A percentile compares a stretch with the other conserved stretches of the same genome.
phyloP scores from a whole-genome alignment of 2,113 vertebrate genomes.

The Erpornis zantholeuca region DNA sequence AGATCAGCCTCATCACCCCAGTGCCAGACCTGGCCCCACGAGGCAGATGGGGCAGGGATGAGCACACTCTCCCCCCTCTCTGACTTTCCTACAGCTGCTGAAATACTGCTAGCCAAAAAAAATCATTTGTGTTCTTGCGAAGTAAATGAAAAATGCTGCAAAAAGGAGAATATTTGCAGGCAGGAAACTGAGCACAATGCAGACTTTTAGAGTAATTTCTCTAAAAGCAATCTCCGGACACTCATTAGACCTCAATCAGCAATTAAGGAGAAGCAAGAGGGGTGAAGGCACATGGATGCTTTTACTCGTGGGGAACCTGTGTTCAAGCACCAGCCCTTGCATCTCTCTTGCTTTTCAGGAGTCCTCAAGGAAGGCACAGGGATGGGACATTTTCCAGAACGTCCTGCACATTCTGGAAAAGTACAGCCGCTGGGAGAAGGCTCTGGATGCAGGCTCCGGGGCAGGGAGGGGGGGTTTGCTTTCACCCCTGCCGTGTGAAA shows the following conservation, averaged over 20 bases:
- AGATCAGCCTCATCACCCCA: accelerated
- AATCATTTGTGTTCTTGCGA: neutral
- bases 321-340: neutral
- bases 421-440: constrained; percentile 3
- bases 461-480: neutral
- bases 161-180: neutral
- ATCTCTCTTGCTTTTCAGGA: neutral
- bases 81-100: neutral
- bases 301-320: neutral
- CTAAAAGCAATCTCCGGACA: neutral
- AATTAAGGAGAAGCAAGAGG: neutral
- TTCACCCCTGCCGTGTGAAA: constrained; percentile 8
- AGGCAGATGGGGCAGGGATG: neutral
- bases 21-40: neutral
- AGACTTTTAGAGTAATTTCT: neutral
- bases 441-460: neutral
- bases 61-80: neutral
- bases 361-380: neutral
- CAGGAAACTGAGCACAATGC: neutral
- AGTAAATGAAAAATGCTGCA: neutral
- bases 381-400: no score
- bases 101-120: neutral
- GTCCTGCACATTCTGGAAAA: constrained; percentile 14
- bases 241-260: neutral
- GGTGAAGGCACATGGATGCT: neutral